These are phyloP conservation scores for Heteromormyrus szaboi DNA, from an alignment of 2,797 vertebrate species.

Conservation along the genomic window DNA sequence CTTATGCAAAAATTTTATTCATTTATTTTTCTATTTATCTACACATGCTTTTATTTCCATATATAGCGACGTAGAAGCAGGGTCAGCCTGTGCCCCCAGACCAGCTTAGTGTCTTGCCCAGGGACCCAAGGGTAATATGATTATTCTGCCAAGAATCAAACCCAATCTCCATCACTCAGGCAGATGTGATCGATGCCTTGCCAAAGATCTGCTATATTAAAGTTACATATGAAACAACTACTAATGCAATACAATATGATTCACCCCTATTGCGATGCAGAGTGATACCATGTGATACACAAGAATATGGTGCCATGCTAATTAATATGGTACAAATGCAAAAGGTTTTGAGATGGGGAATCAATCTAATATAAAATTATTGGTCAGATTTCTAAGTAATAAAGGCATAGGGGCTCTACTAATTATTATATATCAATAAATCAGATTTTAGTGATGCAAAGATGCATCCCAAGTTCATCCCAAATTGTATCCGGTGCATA, in stretches of 20 bases:
- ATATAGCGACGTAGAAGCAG: not conserved
- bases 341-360: not conserved
- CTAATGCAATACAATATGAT: not conserved
- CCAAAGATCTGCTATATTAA: not conserved
- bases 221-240: not conserved
- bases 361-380: not conserved
- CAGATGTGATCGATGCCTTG: not conserved
- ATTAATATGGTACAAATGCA: not conserved
- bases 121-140: not conserved
- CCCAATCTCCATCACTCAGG: not conserved
- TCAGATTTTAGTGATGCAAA: not conserved
- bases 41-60: not conserved
- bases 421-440: not conserved
- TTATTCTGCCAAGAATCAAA: not conserved
- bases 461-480: not conserved
- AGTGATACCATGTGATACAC: not conserved
- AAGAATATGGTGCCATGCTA: not conserved
- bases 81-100: not conserved
- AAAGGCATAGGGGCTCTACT: not conserved
- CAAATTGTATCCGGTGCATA: not conserved
- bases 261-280: not conserved
- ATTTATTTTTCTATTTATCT: not conserved
- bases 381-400: not conserved
- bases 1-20: not conserved
- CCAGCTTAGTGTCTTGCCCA: not conserved